Conservation (phyloP, 2,113 vertebrate species). For the Neofelis nebulosa region DNA sequence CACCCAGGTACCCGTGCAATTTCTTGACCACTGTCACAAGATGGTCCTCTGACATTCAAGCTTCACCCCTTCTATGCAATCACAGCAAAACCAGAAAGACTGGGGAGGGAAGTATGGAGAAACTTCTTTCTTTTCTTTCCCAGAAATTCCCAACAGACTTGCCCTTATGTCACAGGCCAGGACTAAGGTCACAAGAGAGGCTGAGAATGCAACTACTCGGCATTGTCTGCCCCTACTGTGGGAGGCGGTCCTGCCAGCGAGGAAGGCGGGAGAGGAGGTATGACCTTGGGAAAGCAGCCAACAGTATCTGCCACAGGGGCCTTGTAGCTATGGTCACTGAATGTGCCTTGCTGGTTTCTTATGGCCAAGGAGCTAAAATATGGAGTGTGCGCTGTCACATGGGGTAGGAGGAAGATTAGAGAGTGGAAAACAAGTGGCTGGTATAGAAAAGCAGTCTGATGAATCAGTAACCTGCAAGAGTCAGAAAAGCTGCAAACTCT, state of each 20-base stretch:
- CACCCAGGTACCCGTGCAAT: not conserved
- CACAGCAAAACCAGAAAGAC: not conserved
- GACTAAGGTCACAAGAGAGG: not conserved
- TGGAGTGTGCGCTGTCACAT: not conserved
- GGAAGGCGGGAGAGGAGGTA: not conserved
- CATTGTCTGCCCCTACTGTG: not conserved
- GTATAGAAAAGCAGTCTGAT: not conserved
- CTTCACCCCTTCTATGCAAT: not conserved
- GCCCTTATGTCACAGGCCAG: not conserved
- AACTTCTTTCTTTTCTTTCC: conserved; percentile 4
- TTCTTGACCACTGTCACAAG: conserved; percentile 4
- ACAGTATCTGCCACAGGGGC: not conserved
- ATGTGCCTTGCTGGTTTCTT: not conserved
- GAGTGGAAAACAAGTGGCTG: not conserved
- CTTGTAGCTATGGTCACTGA: not conserved
- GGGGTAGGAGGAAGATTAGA: not conserved
- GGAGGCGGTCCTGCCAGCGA: not conserved
- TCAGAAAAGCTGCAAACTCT: not conserved
- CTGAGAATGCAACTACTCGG: not conserved
- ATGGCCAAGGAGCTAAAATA: not conserved
- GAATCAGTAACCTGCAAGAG: not conserved
- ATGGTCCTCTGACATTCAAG: not conserved
- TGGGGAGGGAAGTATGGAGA: not conserved
- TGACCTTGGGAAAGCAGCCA: not conserved
- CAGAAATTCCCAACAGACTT: conserved; percentile 23